Conservation (phyloP, 2,113 vertebrate genomes). For the Tenebrosternarchus preto region DNA sequence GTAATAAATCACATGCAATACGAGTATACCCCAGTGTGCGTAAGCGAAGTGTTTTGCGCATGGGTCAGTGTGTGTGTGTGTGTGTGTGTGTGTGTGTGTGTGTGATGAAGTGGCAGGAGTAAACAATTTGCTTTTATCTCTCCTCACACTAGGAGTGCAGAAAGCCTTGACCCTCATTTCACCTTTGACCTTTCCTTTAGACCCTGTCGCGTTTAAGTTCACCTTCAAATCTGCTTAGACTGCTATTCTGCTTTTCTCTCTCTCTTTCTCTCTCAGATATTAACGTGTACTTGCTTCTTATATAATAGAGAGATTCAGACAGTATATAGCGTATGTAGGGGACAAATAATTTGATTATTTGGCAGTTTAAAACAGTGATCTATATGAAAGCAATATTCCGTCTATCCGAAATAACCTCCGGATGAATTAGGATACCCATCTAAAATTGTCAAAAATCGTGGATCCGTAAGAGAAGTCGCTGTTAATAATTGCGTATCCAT, state of each 20-base stretch:
- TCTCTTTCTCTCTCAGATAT: background rate
- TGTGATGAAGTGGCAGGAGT: background rate
- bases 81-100: too few relatives aligned
- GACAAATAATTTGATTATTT: background rate
- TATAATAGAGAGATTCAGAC: too few relatives aligned
- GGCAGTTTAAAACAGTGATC: conserved; percentile 18
- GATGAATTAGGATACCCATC: conserved; percentile 26
- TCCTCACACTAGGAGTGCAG: conserved; percentile 1
- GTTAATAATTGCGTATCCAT: too few relatives aligned
- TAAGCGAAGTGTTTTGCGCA: too few relatives aligned
- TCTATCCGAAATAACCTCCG: conserved; percentile 9
- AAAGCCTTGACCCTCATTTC: conserved; percentile 17
- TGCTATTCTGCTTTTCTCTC: background rate
- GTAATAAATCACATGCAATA: too few relatives aligned
- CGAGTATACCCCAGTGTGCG: too few relatives aligned
- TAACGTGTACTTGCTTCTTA: too few relatives aligned
- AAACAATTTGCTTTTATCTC: background rate
- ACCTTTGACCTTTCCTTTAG: conserved; percentile 18
- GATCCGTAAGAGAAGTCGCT: too few relatives aligned
- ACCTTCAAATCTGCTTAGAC: conserved; percentile 15
- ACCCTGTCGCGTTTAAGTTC: conserved; percentile 1
- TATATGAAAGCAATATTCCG: background rate
- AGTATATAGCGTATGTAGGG: background rate
- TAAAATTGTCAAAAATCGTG: too few relatives aligned
- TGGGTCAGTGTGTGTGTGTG: too few relatives aligned